These are phyloP conservation scores for Mus spicilegus DNA, from an alignment of 2,113 vertebrate genomes.

Conservation along the genomic window DNA sequence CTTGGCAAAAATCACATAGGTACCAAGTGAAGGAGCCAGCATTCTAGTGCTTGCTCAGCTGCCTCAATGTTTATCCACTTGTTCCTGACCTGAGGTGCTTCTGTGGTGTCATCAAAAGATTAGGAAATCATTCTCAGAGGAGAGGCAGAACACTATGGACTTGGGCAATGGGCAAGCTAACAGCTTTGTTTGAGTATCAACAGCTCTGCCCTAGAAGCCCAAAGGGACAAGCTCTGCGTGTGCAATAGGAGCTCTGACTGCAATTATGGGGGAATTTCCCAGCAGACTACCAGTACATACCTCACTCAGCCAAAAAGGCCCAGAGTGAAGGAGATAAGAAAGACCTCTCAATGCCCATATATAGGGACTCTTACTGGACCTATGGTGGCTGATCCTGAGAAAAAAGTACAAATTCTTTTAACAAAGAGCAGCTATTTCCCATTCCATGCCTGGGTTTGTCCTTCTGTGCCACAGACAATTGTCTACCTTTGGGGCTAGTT, in stretches of 20 bases:
- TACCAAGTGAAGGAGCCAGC: not conserved
- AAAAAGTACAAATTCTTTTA: not conserved
- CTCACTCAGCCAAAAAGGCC: not conserved
- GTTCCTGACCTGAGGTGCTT: not conserved
- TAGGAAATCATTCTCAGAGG: conserved; percentile 36
- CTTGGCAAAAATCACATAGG: not conserved
- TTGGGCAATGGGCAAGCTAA: conserved; percentile 2
- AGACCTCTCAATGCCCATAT: not conserved
- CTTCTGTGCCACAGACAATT: not conserved
- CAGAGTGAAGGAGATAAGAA: not conserved
- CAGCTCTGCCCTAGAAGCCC: not conserved
- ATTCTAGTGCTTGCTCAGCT: not conserved
- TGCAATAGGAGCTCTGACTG: not conserved
- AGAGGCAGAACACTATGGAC: conserved; percentile 4
- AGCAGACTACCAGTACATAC: not conserved
- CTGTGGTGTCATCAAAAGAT: conserved; percentile 34
- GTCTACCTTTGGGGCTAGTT: not conserved
- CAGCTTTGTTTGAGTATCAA: not conserved
- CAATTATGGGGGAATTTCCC: not conserved
- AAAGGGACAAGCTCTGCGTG: not conserved
- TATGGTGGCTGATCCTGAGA: not conserved
- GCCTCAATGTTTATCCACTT: not conserved
- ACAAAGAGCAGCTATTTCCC: not conserved
- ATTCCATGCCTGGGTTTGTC: not conserved
- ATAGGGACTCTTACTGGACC: not conserved